Conservation (phyloP, 2,888 invertebrate genomes). For the Nematopogon swammerdamellus region DNA sequence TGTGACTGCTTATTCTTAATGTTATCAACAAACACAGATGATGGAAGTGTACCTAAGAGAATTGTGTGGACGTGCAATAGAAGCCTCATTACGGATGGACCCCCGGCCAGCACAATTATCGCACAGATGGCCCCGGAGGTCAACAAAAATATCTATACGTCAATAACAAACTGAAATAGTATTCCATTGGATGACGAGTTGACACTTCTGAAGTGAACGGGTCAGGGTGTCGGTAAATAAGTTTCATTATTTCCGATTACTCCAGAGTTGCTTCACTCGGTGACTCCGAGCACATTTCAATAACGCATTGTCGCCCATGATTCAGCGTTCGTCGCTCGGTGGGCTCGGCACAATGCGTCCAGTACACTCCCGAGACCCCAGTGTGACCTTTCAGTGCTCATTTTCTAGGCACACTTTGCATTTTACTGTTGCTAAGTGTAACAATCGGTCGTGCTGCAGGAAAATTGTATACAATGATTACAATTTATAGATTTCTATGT, state of each 20-base stretch:
- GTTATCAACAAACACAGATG: too few species aligned
- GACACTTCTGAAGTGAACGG: neutral
- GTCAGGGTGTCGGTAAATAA: neutral
- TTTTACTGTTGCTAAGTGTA: too few species aligned
- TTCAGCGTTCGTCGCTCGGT: neutral
- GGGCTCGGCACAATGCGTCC: neutral
- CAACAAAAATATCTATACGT: neutral
- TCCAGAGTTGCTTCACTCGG: neutral
- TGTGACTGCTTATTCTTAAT: too few species aligned
- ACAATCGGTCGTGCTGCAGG: too few species aligned
- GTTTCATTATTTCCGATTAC: neutral
- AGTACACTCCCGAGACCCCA: neutral
- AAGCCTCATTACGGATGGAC: too few species aligned
- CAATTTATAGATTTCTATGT: too few species aligned
- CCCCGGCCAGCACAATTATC: neutral
- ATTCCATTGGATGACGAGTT: neutral
- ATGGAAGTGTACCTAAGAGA: too few species aligned
- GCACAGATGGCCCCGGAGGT: neutral
- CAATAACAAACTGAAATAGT: neutral
- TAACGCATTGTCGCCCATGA: neutral
- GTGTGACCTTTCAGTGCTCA: neutral
- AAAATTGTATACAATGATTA: too few species aligned
- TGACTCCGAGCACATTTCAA: neutral
- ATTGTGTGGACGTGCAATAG: too few species aligned
- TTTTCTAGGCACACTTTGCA: too few species aligned